phyloP scores from a whole-genome alignment of 2,797 vertebrate genomes.

The Pagetopsis macropterus region DNA sequence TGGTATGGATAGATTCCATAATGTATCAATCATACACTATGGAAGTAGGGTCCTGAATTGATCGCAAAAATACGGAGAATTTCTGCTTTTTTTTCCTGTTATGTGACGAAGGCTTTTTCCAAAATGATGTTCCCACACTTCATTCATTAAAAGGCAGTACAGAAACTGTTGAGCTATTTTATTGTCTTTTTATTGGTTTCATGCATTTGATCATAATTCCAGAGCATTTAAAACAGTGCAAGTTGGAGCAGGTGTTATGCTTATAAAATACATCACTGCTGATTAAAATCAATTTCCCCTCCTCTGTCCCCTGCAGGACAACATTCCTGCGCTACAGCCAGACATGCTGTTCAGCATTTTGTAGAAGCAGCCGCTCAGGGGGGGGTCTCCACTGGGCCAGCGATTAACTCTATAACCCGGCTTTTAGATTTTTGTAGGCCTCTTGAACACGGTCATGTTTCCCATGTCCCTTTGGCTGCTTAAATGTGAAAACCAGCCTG shows the following conservation, averaged over 20 bases:
- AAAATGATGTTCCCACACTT: constrained; percentile 3
- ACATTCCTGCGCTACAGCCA: constrained; percentile 48
- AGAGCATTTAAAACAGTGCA: constrained; percentile 51
- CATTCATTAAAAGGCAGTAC: constrained; percentile 19
- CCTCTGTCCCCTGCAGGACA: constrained; percentile 36
- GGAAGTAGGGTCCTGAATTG: constrained; percentile 14
- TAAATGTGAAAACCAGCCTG: constrained; percentile 82
- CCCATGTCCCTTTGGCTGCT: constrained; percentile 63
- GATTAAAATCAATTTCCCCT: constrained; percentile 55
- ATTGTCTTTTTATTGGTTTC: constrained; percentile 24
- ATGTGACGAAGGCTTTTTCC: constrained; percentile 25
- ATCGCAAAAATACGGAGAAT: constrained; percentile 16
- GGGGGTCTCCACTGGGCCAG: constrained; percentile 48
- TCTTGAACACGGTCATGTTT: constrained; percentile 67
- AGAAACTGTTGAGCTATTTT: background rate
- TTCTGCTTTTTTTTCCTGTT: background rate
- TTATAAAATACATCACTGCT: constrained; percentile 65
- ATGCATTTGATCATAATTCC: constrained; percentile 50
- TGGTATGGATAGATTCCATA: constrained; percentile 51
- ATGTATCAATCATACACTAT: constrained; percentile 35
- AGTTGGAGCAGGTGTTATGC: constrained; percentile 50
- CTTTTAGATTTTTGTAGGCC: constrained; percentile 73
- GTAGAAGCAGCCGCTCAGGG: constrained; percentile 55
- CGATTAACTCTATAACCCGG: constrained; percentile 69
- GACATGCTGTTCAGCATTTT: constrained; percentile 50